Percentiles rank a stretch among this genome's conserved stretches.
phyloP scores from a whole-genome alignment of 2,888 invertebrate species.

The Dasypogon diadema region DNA sequence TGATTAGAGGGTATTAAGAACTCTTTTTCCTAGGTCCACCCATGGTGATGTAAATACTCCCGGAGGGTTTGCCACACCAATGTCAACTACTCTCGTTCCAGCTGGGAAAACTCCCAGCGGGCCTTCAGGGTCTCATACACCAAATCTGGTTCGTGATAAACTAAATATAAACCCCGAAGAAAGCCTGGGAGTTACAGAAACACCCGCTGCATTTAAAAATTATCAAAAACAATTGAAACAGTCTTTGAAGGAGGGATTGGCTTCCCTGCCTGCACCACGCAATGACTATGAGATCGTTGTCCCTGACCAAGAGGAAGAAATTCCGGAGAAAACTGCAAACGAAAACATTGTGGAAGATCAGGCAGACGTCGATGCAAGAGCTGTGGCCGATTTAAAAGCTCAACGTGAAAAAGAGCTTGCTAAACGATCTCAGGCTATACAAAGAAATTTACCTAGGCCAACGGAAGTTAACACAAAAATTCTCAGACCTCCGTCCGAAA shows the following conservation, averaged over 20 bases:
- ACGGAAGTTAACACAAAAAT: slow-evolving; percentile 87
- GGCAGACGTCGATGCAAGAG: slow-evolving; percentile 83
- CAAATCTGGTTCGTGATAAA: slow-evolving; percentile 90
- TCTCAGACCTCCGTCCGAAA: slow-evolving; percentile 80
- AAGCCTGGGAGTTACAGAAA: slow-evolving; percentile 77
- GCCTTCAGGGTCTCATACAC: slow-evolving; percentile 68
- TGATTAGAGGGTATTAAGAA: too few species aligned
- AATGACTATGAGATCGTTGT: slow-evolving; percentile 99
- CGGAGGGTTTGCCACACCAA: slow-evolving; percentile 73
- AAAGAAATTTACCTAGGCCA: slow-evolving; percentile 86
- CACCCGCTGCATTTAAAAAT: slow-evolving; percentile 76
- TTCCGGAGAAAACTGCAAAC: slow-evolving; percentile 65
- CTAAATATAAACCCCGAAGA: slow-evolving; percentile 95
- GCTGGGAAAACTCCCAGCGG: slow-evolving; percentile 60
- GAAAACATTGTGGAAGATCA: slow-evolving; percentile 81
- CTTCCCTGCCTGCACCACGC: slow-evolving; percentile 87
- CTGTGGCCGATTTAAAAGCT: slow-evolving; percentile 77
- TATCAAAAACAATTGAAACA: slow-evolving; percentile 81
- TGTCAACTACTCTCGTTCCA: slow-evolving; percentile 70
- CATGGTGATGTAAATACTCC: slow-evolving; percentile 77
- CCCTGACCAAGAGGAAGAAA: slow-evolving; percentile 81
- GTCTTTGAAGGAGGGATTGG: slow-evolving; percentile 82
- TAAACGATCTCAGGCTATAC: slow-evolving; percentile 87
- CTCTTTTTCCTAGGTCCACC: slow-evolving; percentile 72
- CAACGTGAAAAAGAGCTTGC: slow-evolving; percentile 73